phyloP scores from a whole-genome alignment of 2,797 vertebrate species.

The Ficedula albicollis region DNA sequence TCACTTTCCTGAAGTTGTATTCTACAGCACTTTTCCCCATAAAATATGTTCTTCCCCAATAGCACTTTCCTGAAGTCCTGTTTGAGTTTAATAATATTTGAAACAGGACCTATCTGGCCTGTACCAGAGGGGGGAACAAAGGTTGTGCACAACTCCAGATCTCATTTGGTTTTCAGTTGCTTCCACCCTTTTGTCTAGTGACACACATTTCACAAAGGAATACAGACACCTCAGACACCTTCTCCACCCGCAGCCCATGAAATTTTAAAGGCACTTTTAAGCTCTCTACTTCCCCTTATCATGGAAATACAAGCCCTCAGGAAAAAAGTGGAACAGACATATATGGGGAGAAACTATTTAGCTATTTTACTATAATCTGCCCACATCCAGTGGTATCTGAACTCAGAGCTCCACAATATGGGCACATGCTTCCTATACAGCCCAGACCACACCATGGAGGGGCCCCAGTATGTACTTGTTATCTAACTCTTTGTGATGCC shows the following conservation, averaged over 20 bases:
- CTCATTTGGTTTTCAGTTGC: background rate
- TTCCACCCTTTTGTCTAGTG: background rate
- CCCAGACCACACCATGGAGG: background rate
- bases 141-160: background rate
- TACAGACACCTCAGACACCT: background rate
- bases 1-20: background rate
- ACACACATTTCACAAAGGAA: conserved; percentile 11
- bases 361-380: background rate
- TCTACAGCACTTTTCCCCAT: background rate
- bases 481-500: background rate
- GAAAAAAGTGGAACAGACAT: background rate
- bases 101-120: background rate
- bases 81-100: background rate
- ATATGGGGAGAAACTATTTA: background rate
- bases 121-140: background rate
- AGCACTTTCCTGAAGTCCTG: background rate
- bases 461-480: background rate
- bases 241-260: background rate
- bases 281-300: background rate
- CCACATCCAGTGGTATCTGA: background rate
- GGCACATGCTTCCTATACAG: background rate
- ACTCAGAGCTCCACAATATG: background rate
- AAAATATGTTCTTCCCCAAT: background rate
- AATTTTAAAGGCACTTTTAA: conserved; percentile 36
- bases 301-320: background rate